phyloP scores from a whole-genome alignment of 30 jellyfish, hydroid and myxozoan species.

The Kudoa iwatai region DNA sequence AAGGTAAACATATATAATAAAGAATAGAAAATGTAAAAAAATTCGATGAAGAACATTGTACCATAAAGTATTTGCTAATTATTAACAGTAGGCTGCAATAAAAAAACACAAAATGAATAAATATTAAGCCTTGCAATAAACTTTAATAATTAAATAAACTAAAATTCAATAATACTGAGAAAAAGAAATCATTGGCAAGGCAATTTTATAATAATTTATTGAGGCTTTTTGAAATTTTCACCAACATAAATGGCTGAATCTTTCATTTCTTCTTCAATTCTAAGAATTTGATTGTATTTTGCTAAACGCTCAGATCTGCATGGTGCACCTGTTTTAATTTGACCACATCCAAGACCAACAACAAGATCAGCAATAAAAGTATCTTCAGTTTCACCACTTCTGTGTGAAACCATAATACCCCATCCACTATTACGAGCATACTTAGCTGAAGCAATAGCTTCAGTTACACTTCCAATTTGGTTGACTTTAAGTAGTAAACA shows the following conservation, averaged over 20 bases:
- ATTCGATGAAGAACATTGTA: too few relatives aligned
- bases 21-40: too few relatives aligned
- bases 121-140: too few relatives aligned
- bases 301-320: constrained; percentile 85
- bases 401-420: constrained; percentile 96
- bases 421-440: constrained; percentile 43
- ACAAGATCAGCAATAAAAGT: constrained; percentile 83
- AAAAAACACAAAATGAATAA: too few relatives aligned
- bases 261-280: constrained; percentile 83
- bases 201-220: too few relatives aligned
- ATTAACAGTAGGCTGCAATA: too few relatives aligned
- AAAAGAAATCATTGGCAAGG: too few relatives aligned
- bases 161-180: too few relatives aligned
- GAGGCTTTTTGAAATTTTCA: constrained; percentile 29
- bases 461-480: constrained; percentile 88
- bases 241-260: constrained; percentile 49
- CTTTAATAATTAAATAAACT: too few relatives aligned
- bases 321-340: constrained; percentile 94
- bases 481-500: constrained; percentile 58
- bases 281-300: constrained; percentile 40
- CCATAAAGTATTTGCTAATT: too few relatives aligned
- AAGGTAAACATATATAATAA: too few relatives aligned
- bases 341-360: constrained; percentile 91
- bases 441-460: constrained; percentile 53
- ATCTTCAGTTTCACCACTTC: constrained; percentile 98